Base-by-base conservation (phyloP, 2,888 invertebrate genomes). In the Mythimna lalbum region DNA sequence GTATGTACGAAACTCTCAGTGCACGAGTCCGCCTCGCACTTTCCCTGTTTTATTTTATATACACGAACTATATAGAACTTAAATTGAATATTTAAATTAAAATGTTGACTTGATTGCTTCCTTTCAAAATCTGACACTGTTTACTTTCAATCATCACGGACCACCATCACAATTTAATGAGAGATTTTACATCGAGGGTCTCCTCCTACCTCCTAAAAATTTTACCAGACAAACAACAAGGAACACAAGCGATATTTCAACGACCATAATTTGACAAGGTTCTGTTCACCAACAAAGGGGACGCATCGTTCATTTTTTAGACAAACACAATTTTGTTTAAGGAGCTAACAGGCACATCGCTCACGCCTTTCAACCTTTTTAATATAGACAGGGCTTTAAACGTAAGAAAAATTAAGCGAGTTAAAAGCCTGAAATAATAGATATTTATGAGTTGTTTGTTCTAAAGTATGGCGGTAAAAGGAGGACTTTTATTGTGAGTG, bases 301-400 rank as follows among this genome's bases (percentile, higher is more conserved):
- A 33, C 43, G 43, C 55, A 50, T 31, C 73, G 23, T 43, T 65
- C 6, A 53, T 65, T 76, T 76, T 76, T 74, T 65, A 17, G 21
- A 49, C 61, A 78, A 73, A 60, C 73, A 64, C 43, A 61, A 78
- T 76, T 78, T 64, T 63, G 53, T 75, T 70, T 70, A 60, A 70
- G 60, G 33, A 75, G 57, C 72, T 63, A 75, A 71, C 39, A 59
- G 73, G 75, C 78, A 55, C 62, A 75, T 78, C 47, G 47, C 60
- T 73, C 55, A 61, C 50, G 36, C 43, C 50, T 47, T 78, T 73
- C 56, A 64, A 52, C 31, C 17, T 43, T 33, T 36, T 49, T 56
- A 64, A 70, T 56, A 56, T 52, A 61, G 53, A 64, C 63, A 36
- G 31, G 60, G 43, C 19, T 63, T 56, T 68, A 33, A 77, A 70